A percentile compares a stretch with the other conserved stretches of the same genome.
phyloP scores from a whole-genome alignment of 2,113 vertebrate species.

The Cryptotis parvus region DNA sequence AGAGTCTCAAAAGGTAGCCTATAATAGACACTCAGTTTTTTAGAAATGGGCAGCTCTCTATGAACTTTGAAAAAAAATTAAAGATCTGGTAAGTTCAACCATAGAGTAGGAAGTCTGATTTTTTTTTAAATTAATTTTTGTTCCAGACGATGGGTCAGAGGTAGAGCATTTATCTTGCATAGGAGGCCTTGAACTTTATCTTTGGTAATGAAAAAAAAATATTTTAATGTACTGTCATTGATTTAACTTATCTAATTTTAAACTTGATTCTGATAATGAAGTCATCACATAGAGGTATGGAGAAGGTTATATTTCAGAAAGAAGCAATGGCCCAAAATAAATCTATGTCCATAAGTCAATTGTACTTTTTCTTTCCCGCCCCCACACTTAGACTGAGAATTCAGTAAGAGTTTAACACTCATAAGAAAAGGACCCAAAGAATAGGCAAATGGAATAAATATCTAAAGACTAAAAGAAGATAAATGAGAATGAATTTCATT shows the following conservation, averaged over 20 bases:
- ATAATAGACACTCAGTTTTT: background rate
- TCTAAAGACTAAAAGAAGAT: background rate
- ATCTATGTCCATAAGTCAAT: background rate
- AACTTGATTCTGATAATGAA: background rate
- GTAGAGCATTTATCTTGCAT: too few species aligned
- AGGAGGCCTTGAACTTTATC: too few species aligned
- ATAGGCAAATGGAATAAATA: background rate
- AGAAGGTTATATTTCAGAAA: background rate
- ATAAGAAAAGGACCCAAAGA: background rate
- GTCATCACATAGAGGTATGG: background rate
- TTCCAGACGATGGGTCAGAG: background rate
- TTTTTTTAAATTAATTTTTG: background rate
- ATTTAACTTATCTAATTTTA: background rate
- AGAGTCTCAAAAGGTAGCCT: background rate
- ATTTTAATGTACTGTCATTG: background rate
- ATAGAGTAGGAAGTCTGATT: background rate
- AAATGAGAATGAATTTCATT: background rate
- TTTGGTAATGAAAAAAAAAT: too few species aligned
- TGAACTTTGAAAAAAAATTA: background rate
- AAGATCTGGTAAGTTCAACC: background rate
- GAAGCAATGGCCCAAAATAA: background rate
- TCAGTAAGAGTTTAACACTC: background rate
- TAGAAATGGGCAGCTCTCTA: too few species aligned
- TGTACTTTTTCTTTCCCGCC: background rate
- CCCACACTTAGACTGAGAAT: conserved; percentile 1